These are phyloP conservation scores for Amphiura filiformis DNA, from an alignment of 35 echinoderm and acorn worm species.

Conservation along the genomic window DNA sequence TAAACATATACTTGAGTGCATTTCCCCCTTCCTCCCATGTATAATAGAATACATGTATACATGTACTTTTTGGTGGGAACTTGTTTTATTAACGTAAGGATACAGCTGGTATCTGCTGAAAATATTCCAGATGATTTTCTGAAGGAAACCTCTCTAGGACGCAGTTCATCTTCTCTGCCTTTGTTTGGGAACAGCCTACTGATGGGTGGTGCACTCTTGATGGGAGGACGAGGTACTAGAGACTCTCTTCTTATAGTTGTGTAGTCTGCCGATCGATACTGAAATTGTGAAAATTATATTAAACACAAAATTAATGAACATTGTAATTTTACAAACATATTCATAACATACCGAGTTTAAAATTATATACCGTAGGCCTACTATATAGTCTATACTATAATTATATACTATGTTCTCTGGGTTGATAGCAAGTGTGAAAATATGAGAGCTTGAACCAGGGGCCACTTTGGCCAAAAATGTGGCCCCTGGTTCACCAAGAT, in stretches of 20 bases:
- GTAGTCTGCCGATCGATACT: slow-evolving; percentile 25
- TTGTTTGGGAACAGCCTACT: slow-evolving; percentile 79
- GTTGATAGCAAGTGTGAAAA: too few species aligned
- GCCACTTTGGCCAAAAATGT: too few species aligned
- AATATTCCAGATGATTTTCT: slow-evolving; percentile 19
- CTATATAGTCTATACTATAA: too few species aligned
- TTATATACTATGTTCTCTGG: too few species aligned
- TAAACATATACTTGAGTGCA: neutral
- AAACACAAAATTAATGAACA: neutral
- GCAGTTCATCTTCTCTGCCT: slow-evolving; percentile 46
- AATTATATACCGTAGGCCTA: neutral
- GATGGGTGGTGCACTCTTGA: slow-evolving; percentile 85
- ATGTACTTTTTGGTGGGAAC: neutral
- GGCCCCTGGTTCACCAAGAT: too few species aligned
- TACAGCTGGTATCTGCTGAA: slow-evolving; percentile 31
- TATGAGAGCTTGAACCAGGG: too few species aligned
- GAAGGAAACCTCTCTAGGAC: slow-evolving; percentile 73
- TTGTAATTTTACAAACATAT: neutral
- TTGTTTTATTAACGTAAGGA: slow-evolving; percentile 32
- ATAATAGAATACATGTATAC: neutral
- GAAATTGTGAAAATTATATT: neutral
- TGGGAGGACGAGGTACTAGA: slow-evolving; percentile 54
- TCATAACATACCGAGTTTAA: neutral
- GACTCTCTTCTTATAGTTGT: slow-evolving; percentile 54
- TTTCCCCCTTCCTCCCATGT: neutral